Percentiles rank a stretch among this genome's conserved stretches.
Evolutionary conservation across 1,140 invertebrate genomes (phyloP).

Genomic region (Trichogramma pretiosum): DNA sequence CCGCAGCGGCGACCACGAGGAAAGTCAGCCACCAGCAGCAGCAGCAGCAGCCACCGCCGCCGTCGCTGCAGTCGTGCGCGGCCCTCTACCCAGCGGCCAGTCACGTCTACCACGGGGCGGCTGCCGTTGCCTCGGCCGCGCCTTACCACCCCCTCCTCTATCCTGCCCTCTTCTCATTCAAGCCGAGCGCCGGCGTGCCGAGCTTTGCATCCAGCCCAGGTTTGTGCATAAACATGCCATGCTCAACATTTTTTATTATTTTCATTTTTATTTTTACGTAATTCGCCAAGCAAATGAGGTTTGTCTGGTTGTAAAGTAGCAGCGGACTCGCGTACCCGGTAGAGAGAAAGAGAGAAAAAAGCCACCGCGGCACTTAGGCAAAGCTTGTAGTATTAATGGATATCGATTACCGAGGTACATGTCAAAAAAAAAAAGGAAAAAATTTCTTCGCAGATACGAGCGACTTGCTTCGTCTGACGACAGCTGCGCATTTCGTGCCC

Average conservation of each 20-base stretch:
- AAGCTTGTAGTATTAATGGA: no score
- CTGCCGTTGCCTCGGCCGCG: constrained; percentile 24
- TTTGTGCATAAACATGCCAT: no score
- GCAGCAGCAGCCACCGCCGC: constrained; percentile 31
- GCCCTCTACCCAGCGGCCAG: constrained; percentile 31
- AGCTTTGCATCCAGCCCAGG: constrained; percentile 25
- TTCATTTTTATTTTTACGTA: no score
- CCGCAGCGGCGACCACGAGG: constrained; percentile 26
- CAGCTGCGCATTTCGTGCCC: constrained; percentile 33
- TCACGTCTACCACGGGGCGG: constrained; percentile 8
- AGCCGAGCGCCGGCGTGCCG: constrained; percentile 37
- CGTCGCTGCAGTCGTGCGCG: constrained; percentile 28
- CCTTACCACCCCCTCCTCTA: constrained; percentile 42
- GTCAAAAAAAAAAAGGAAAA: background rate
- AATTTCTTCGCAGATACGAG: constrained; percentile 19
- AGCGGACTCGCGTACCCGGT: no score
- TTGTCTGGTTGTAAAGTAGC: no score
- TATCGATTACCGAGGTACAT: no score
- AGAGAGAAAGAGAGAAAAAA: no score
- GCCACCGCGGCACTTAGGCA: no score
- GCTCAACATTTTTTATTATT: no score
- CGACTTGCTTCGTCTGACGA: constrained; percentile 24
- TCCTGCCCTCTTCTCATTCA: constrained; percentile 44
- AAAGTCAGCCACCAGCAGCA: background rate
- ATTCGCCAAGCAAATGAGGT: no score